These are phyloP conservation scores for Beroe forskalii DNA, from an alignment of 37 sponge, comb jelly and placozoan species.

Conservation along the genomic window DNA sequence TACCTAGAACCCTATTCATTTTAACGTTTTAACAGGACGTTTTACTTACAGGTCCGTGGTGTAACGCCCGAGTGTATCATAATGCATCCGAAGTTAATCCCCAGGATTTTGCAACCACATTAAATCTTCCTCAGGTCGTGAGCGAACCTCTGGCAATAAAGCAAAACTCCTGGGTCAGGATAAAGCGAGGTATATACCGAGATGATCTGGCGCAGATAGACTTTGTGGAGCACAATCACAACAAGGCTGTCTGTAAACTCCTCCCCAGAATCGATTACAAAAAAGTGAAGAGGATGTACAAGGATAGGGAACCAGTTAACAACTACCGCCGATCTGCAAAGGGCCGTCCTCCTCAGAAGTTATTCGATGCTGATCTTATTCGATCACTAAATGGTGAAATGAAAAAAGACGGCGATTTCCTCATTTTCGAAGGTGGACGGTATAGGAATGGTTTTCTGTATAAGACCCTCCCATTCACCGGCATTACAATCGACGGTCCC, in stretches of 20 bases:
- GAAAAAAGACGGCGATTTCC: conserved; percentile 82
- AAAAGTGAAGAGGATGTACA: conserved; percentile 73
- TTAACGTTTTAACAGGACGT: too few relatives aligned
- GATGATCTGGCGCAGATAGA: conserved; percentile 95
- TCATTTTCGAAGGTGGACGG: conserved; percentile 85
- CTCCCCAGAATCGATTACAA: conserved; percentile 93
- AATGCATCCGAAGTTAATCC: too few relatives aligned
- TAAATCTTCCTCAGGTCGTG: conserved; percentile 77
- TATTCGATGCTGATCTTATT: conserved; percentile 82
- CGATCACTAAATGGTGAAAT: conserved; percentile 80
- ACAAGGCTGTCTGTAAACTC: conserved; percentile 78
- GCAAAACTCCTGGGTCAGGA: conserved; percentile 88
- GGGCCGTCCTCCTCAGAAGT: conserved; percentile 78
- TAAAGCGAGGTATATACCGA: conserved; percentile 86
- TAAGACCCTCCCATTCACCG: conserved; percentile 86
- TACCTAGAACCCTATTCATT: too few relatives aligned
- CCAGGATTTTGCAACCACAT: too few relatives aligned
- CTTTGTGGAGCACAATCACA: conserved; percentile 53
- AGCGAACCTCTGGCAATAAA: conserved; percentile 78
- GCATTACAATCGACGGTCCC: conserved; percentile 88
- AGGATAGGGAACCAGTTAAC: conserved; percentile 32
- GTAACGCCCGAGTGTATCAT: too few relatives aligned
- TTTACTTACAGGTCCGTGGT: too few relatives aligned
- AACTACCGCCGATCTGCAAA: conserved; percentile 38
- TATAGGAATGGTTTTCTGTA: conserved; percentile 92